phyloP scores from a whole-genome alignment of 2,888 invertebrate species.

The Spilosoma lubricipeda region DNA sequence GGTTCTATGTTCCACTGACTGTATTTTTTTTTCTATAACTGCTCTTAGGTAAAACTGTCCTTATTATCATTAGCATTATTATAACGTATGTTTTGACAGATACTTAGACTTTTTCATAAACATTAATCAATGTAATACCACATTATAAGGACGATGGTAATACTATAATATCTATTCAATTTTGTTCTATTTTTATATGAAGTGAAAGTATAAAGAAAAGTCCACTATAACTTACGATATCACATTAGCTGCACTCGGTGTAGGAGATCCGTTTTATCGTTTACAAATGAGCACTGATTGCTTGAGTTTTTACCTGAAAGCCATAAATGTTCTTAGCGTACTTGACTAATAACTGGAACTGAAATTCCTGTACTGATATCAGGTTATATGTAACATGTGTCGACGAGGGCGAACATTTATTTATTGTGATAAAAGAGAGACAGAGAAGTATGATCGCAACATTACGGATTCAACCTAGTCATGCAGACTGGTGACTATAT shows the following conservation, averaged over 20 bases:
- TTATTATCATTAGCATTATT: too few species aligned
- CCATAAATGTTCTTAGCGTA: constrained; percentile 31
- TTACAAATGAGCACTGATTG: constrained; percentile 56
- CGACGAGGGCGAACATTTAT: not conserved
- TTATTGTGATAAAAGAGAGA: not conserved
- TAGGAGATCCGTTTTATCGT: constrained; percentile 52
- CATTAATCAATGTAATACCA: not conserved
- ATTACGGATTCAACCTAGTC: not conserved
- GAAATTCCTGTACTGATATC: constrained; percentile 20
- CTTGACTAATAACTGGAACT: constrained; percentile 32
- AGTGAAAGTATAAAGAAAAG: constrained; percentile 52
- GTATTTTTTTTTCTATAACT: constrained; percentile 12
- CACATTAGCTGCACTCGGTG: constrained; percentile 55
- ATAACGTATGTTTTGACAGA: not conserved
- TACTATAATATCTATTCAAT: not conserved
- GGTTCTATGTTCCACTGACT: too few species aligned
- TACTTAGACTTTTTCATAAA: not conserved
- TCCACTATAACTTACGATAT: constrained; percentile 52
- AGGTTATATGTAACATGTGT: constrained; percentile 8
- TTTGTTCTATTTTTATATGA: not conserved
- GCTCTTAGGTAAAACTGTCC: too few species aligned
- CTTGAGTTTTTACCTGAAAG: constrained; percentile 33
- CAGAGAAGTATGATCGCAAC: not conserved
- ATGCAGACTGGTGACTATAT: too few species aligned
- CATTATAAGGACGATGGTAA: too few species aligned